Conservation (phyloP, 37 sponge, comb jelly and placozoan species). For the Cladorhizidae sp. region DNA sequence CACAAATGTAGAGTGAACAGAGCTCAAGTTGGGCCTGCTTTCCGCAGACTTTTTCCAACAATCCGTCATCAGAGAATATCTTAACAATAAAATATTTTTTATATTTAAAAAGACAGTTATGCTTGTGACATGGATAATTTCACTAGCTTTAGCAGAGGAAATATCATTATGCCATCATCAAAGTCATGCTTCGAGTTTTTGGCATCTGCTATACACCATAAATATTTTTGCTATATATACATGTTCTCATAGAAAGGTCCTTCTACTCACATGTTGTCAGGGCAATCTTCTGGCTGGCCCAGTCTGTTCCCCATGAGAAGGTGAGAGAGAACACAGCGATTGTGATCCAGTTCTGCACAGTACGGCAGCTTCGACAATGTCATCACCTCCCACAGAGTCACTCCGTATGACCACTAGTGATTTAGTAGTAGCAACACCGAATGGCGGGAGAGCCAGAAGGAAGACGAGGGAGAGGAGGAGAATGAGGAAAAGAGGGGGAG, state of each 20-base stretch:
- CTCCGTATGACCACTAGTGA: conserved; percentile 74
- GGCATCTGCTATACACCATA: too few relatives aligned
- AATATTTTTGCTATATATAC: too few relatives aligned
- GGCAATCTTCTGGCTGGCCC: conserved; percentile 44
- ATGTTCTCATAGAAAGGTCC: too few relatives aligned
- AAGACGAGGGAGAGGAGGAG: background rate
- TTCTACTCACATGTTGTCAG: conserved; percentile 64
- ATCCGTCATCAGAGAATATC: conserved; percentile 30
- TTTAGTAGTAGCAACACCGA: background rate
- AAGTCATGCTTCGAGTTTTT: too few relatives aligned
- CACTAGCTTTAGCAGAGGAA: too few relatives aligned
- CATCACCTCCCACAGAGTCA: conserved; percentile 71
- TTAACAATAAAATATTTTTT: background rate
- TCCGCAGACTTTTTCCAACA: conserved; percentile 53
- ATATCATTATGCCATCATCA: too few relatives aligned
- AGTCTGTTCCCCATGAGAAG: conserved; percentile 64
- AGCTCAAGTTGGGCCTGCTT: conserved; percentile 44
- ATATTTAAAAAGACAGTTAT: background rate
- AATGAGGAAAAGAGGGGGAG: background rate
- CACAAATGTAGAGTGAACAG: background rate
- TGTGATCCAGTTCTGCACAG: conserved; percentile 43
- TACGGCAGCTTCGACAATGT: conserved; percentile 65
- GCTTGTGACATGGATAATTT: too few relatives aligned
- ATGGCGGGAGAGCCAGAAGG: too few relatives aligned
- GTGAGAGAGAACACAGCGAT: conserved; percentile 53